Conservation (phyloP, 2,888 invertebrate species). For the Andrena camellia region DNA sequence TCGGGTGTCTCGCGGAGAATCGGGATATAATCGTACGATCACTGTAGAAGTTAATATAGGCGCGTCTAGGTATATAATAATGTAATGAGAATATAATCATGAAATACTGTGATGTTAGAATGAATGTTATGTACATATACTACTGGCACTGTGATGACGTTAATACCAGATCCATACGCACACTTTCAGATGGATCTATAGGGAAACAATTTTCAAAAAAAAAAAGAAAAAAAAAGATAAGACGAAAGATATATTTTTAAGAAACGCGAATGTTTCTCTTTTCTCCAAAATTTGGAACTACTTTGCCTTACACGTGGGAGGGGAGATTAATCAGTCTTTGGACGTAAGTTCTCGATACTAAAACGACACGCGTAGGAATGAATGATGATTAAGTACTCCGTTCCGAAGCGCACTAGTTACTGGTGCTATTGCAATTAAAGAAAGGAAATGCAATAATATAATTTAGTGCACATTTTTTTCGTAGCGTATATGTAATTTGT, state of each 20-base stretch:
- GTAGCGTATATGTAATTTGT: conserved; percentile 48
- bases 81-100: conserved; percentile 49
- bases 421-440: conserved; percentile 53
- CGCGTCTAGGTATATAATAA: conserved; percentile 42
- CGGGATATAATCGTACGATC: conserved; percentile 44
- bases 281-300: conserved; percentile 51
- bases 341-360: conserved; percentile 57
- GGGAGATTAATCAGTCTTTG: conserved; percentile 55
- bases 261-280: conserved; percentile 44
- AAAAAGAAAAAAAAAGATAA: background rate
- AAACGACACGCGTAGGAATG: conserved; percentile 29
- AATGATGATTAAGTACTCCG: conserved; percentile 54
- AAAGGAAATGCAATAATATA: conserved; percentile 51
- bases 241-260: conserved; percentile 62
- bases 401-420: conserved; percentile 31
- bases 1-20: conserved; percentile 13
- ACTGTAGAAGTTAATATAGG: conserved; percentile 28
- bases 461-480: conserved; percentile 52
- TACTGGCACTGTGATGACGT: conserved; percentile 65
- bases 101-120: conserved; percentile 72
- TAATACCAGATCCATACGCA: conserved; percentile 56
- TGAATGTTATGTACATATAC: conserved; percentile 56
- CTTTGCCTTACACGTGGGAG: conserved; percentile 62
- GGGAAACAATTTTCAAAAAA: conserved; percentile 55
- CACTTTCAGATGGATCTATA: conserved; percentile 58